These are phyloP conservation scores for Lampris megalopsis DNA, from an alignment of 2,113 vertebrate genomes.

Conservation along the genomic window DNA sequence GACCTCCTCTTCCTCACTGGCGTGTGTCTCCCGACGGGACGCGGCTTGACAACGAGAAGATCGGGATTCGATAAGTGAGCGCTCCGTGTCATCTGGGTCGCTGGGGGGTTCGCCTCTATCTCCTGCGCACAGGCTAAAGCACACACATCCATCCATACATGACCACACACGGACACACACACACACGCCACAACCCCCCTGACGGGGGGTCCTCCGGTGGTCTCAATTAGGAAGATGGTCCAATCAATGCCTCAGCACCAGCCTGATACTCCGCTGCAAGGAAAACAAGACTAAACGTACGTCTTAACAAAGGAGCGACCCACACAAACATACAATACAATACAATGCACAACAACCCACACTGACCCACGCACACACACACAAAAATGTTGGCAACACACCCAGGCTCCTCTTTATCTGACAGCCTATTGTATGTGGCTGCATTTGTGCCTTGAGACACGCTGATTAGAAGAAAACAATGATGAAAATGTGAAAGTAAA, in stretches of 20 bases:
- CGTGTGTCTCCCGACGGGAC: conserved; percentile 39
- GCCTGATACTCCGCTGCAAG: conserved; percentile 72
- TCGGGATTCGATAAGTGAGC: conserved; percentile 74
- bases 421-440: conserved; percentile 38
- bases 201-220: conserved; percentile 57
- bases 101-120: conserved; percentile 58
- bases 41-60: conserved; percentile 58
- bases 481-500: conserved; percentile 32
- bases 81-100: conserved; percentile 67
- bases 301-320: conserved; percentile 56
- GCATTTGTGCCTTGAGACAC: conserved; percentile 46
- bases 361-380: conserved; percentile 38
- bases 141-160: neutral
- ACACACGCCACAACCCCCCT: conserved; percentile 36
- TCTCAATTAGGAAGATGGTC: conserved; percentile 74
- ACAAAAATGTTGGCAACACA: conserved; percentile 52
- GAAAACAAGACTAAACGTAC: conserved; percentile 74
- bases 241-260: conserved; percentile 74
- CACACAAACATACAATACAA: conserved; percentile 42
- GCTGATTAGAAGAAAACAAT: conserved; percentile 47
- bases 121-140: conserved; percentile 33
- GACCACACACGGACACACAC: neutral
- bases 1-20: conserved; percentile 51
- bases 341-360: neutral
- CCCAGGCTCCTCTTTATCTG: conserved; percentile 30